Base-by-base conservation (phyloP, 2,113 vertebrate genomes). In the Xenopus laevis region DNA sequence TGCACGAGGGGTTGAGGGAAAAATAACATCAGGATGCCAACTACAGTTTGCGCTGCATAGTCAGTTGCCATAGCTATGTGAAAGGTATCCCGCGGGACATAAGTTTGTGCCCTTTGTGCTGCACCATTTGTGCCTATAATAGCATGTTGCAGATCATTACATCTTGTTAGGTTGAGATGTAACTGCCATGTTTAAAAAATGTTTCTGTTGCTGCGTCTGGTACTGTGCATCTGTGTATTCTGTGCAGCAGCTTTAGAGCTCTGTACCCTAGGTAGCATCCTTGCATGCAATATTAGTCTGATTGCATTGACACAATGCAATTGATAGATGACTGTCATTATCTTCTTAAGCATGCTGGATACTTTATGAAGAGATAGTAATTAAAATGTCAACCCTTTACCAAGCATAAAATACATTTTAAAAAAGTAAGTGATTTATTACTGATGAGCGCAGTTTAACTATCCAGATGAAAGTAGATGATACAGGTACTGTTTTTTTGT, bases 241-340 rank as follows among this genome's bases (percentile, higher is more conserved):
- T 82, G 82, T 63, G 63, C 74, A 40, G 33, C 33, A 40, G 33
- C 33, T 40, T 40, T 40, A 46, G 81, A 13, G 47, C 15, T 50
- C 47, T 50, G 47, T 86, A 84, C 82, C 71, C 83, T 84, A 86
- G 87, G 81, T 91, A 85, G 82, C 80, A 80, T 78, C 47, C 57
- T 68, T 4, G 15, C 27, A 84, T 86, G 85, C 80, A 83, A 89
- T 86, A 91, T 91, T 86, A 86, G 79, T 74, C 82, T 88, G 87
- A 88, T 92, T 91, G 80, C 71, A 23, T 81, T 86, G 83, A 80
- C 85, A 86, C 84, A 82, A 86, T 89, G 78, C 82, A 71, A 80
- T 85, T 93, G 90, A 91, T 90, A 79, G 86, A 91, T 92, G 86
- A 89, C 81, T 88, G 84, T 88, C 86, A 90, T 92, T 91, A 90